These are phyloP conservation scores for Yoshiicerus persimilis DNA, from an alignment of 1,140 invertebrate genomes.

Conservation along the genomic window DNA sequence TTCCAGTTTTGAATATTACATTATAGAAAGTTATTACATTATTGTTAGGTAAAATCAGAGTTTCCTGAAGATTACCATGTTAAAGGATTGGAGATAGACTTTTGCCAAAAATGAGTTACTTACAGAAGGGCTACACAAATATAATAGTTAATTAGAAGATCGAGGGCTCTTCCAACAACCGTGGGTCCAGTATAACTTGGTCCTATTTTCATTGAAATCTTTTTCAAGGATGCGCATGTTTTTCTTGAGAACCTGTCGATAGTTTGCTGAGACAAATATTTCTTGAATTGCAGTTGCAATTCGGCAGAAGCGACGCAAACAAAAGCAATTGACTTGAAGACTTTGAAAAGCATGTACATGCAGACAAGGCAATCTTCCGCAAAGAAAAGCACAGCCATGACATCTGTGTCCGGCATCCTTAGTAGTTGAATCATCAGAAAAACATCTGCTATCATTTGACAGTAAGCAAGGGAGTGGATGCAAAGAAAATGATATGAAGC, in stretches of 20 bases:
- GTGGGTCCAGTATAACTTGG: not conserved
- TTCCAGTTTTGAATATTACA: no score
- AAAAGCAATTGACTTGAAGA: conserved; percentile 13
- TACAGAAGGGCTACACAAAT: not conserved
- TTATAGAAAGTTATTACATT: no score
- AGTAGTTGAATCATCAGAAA: conserved; percentile 28
- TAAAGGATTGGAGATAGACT: no score
- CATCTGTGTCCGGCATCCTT: not conserved
- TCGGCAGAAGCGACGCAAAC: not conserved
- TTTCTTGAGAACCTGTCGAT: not conserved
- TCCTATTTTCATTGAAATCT: not conserved
- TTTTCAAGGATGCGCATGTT: not conserved
- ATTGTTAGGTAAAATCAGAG: no score
- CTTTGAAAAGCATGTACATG: conserved; percentile 23
- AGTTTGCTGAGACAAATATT: not conserved
- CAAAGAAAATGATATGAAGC: not conserved
- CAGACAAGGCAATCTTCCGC: not conserved
- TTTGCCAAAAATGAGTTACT: not conserved
- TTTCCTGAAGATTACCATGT: no score
- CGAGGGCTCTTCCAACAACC: not conserved
- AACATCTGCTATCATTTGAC: conserved; percentile 32
- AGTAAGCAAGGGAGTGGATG: conserved; percentile 24
- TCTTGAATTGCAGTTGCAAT: not conserved
- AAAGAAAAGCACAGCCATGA: not conserved
- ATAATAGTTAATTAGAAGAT: not conserved